phyloP scores from a whole-genome alignment of 1,140 invertebrate species.

The Fopius arisanus region DNA sequence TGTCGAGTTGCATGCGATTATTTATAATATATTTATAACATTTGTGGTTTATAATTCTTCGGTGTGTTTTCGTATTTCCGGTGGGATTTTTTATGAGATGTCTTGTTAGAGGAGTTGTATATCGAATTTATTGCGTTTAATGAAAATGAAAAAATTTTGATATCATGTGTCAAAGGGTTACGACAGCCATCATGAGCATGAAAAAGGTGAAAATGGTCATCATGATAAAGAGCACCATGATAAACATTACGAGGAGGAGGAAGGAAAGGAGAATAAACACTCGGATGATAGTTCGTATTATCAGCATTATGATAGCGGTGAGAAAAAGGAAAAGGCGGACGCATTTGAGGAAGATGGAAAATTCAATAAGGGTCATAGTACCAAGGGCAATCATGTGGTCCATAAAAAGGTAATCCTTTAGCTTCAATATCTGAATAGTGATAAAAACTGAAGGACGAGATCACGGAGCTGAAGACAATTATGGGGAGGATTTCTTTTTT shows the following conservation, averaged over 20 bases:
- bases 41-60: neutral
- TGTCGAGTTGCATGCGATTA: neutral
- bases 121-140: neutral
- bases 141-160: neutral
- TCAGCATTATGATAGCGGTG: slow-evolving; percentile 50
- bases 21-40: neutral
- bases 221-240: slow-evolving; percentile 58
- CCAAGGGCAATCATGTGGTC: slow-evolving; percentile 63
- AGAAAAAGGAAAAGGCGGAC: slow-evolving; percentile 53
- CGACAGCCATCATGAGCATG: slow-evolving; percentile 57
- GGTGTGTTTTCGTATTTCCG: neutral
- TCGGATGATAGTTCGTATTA: slow-evolving; percentile 57
- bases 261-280: slow-evolving; percentile 57
- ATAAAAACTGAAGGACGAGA: no score
- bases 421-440: neutral
- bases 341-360: slow-evolving; percentile 59
- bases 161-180: slow-evolving; percentile 47
- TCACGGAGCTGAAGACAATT: no score
- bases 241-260: slow-evolving; percentile 56
- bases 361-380: slow-evolving; percentile 63
- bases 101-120: neutral
- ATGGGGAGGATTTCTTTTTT: no score
- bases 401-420: slow-evolving; percentile 59
- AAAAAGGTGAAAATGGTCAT: slow-evolving; percentile 59
- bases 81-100: no score